Conservation (phyloP, 2,113 vertebrate genomes). For the Hippocampus barbouri region DNA sequence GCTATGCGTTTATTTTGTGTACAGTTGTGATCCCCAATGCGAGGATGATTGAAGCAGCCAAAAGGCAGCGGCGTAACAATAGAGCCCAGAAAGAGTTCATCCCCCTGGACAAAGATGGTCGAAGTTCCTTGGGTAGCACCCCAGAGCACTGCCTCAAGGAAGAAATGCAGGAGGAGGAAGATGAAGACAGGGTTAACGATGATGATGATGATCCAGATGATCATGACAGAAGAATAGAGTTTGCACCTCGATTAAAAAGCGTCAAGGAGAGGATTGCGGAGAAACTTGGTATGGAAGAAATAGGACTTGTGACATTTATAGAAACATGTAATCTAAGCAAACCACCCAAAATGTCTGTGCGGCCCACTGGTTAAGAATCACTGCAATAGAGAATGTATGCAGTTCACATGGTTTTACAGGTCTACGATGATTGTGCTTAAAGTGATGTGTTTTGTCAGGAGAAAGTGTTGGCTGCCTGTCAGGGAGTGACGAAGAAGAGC, state of each 20-base stretch:
- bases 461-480: constrained; percentile 62
- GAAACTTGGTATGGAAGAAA: constrained; percentile 73
- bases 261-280: constrained; percentile 81
- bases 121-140: constrained; percentile 33
- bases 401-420: background rate
- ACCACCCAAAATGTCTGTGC: too few species aligned
- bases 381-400: background rate
- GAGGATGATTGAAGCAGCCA: constrained; percentile 71
- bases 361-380: too few species aligned
- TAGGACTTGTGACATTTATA: background rate
- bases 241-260: constrained; percentile 76
- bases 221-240: constrained; percentile 74
- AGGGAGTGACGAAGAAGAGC: constrained; percentile 74
- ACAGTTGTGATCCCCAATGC: constrained; percentile 74
- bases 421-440: background rate
- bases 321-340: too few species aligned
- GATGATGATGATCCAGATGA: constrained; percentile 78
- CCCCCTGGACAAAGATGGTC: constrained; percentile 62
- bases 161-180: constrained; percentile 24
- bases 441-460: constrained; percentile 51
- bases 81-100: constrained; percentile 78
- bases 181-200: constrained; percentile 43
- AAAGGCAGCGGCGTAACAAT: constrained; percentile 66
- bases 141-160: constrained; percentile 49
- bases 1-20: constrained; percentile 18